Base-by-base conservation (phyloP, 1,140 invertebrate species). In the Drosophila punjabiensis region DNA sequence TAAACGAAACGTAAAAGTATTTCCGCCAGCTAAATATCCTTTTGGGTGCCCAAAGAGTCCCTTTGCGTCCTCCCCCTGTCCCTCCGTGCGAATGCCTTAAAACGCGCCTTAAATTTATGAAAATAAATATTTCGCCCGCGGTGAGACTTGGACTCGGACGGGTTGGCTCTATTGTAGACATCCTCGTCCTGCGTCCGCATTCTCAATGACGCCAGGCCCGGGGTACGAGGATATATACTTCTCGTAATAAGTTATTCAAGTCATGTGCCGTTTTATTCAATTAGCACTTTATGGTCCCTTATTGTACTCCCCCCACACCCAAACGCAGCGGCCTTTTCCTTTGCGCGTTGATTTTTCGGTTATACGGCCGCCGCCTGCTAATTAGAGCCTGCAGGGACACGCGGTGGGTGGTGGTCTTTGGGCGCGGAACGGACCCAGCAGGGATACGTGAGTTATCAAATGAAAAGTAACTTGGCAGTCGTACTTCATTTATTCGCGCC, bases 261-360 rank as follows among this genome's bases (percentile, higher is more conserved):
- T 89, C 86, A 89, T 89, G 86, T 89, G 82, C 86, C 87, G 79
- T 89, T 89, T 90, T 89, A 89, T 89, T 89, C 86, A 89, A 89
- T 89, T 89, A 89, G 86, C 86, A 89, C 86, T 89, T 89, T 89
- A 89, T 89, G 86, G 86, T 91, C 86, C 86, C 82, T 89, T 89
- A 89, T 89, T 89, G 82, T 85, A 58, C 81, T 60, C 14, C 16
- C 33, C 63, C 65, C 62, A 28, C 79, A 60, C 13, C 6, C 48
- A 6, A 14, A 48, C 11, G 55, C 55, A 58, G 55, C 56, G 14
- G 37, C 45, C 55, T 41, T 45, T 61, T 45, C 71, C 47, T 62
- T 60, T 62, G 32, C 85, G 85, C 85, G 86, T 89, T 89, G 86
- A 89, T 89, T 89, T 89, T 90, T 89, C 85, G 85, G 86, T 90